phyloP scores from a whole-genome alignment of 2,113 vertebrate species.

The Pteruthius melanotis region DNA sequence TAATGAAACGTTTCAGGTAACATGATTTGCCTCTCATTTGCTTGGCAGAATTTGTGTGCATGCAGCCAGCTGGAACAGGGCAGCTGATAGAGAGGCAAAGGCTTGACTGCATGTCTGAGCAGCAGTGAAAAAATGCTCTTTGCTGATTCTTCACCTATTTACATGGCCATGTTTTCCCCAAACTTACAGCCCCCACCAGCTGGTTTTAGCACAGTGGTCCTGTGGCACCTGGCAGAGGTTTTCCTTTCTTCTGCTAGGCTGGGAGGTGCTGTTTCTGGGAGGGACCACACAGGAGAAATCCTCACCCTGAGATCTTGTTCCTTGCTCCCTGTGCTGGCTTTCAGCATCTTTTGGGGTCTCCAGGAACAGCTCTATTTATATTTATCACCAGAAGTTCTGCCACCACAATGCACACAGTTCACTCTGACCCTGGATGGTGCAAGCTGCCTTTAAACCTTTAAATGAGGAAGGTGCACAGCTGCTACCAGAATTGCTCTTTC shows the following conservation, averaged over 20 bases:
- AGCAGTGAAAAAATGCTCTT: neutral
- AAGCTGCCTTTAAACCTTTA: neutral
- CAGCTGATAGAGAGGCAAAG: neutral
- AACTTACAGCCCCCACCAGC: fast-evolving
- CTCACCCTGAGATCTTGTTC: neutral
- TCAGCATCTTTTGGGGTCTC: neutral
- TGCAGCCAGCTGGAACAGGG: neutral
- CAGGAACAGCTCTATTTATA: neutral
- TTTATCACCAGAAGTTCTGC: neutral
- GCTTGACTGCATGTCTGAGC: neutral
- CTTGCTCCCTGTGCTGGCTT: neutral
- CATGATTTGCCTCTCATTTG: neutral
- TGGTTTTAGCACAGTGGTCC: neutral
- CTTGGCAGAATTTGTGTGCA: neutral
- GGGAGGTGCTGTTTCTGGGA: neutral
- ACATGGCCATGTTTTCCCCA: neutral
- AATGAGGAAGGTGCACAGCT: neutral
- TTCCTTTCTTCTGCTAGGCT: neutral
- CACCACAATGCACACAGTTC: neutral
- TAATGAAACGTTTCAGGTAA: neutral
- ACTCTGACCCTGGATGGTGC: neutral
- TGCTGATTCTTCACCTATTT: neutral
- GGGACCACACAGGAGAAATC: neutral
- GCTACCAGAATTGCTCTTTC: neutral
- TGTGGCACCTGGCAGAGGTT: neutral